These are phyloP conservation scores for Galeruca laticollis DNA, from an alignment of 2,888 invertebrate species.

Conservation along the genomic window DNA sequence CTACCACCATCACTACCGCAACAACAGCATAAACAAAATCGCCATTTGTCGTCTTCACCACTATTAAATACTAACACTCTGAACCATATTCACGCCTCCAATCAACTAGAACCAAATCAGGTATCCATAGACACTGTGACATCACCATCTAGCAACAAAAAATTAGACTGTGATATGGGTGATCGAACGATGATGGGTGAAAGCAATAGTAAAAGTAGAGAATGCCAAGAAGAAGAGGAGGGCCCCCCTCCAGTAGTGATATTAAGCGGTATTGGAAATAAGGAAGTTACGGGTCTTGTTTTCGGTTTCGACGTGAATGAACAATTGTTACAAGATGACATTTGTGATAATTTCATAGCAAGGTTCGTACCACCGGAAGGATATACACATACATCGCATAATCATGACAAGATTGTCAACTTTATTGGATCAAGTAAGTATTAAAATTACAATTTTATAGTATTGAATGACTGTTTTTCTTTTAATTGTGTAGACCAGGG, in stretches of 20 bases:
- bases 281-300: constrained; percentile 76
- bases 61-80: neutral
- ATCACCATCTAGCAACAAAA: constrained; percentile 25
- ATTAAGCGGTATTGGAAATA: constrained; percentile 72
- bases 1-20: constrained; percentile 13
- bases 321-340: constrained; percentile 72
- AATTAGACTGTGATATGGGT: constrained; percentile 53
- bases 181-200: constrained; percentile 44
- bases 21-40: neutral
- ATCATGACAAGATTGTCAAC: constrained; percentile 74
- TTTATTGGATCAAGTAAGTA: constrained; percentile 74
- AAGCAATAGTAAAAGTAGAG: neutral
- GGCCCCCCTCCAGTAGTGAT: constrained; percentile 79
- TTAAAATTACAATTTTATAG: neutral
- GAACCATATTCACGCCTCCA: constrained; percentile 8
- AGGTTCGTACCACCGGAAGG: constrained; percentile 66
- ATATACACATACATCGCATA: constrained; percentile 66
- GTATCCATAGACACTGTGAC: constrained; percentile 12
- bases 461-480: no score
- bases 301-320: constrained; percentile 87
- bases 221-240: constrained; percentile 22
- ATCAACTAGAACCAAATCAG: constrained; percentile 17
- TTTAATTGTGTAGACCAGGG: no score
- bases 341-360: constrained; percentile 66
- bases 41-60: neutral